These are phyloP conservation scores for Stenotaenia linearis DNA, from an alignment of 2,888 invertebrate species.

Conservation along the genomic window DNA sequence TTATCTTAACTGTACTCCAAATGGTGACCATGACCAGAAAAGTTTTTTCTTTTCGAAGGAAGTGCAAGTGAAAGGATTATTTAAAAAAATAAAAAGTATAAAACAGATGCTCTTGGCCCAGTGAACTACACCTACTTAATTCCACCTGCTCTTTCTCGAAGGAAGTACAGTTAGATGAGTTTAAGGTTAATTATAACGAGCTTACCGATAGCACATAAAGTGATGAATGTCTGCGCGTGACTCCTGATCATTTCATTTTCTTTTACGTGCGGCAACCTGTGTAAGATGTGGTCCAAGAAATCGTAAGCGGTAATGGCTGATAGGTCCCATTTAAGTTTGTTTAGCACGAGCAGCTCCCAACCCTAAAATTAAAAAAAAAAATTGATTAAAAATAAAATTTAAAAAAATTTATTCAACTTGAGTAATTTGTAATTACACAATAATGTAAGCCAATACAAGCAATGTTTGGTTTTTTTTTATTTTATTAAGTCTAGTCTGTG, in stretches of 20 bases:
- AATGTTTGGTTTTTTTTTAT: background rate
- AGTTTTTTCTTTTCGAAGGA: background rate
- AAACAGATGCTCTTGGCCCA: background rate
- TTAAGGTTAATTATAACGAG: conserved; percentile 36
- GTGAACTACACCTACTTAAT: background rate
- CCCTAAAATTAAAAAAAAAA: conserved; percentile 54
- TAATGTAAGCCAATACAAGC: background rate
- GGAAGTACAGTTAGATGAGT: conserved; percentile 33
- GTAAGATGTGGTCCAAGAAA: conserved; percentile 72
- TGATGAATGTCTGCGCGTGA: conserved; percentile 69
- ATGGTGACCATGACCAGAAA: conserved; percentile 18
- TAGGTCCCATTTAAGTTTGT: conserved; percentile 72
- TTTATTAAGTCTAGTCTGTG: conserved; percentile 14
- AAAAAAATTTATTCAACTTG: background rate
- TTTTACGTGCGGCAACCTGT: conserved; percentile 57
- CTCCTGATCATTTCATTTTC: conserved; percentile 59
- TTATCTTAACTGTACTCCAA: background rate
- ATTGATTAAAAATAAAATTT: background rate
- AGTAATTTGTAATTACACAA: background rate
- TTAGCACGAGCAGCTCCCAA: conserved; percentile 72
- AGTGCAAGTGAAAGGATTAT: conserved; percentile 13
- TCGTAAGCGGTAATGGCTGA: conserved; percentile 73
- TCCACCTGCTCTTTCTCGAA: conserved; percentile 32
- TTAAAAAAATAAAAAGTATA: background rate
- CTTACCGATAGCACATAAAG: conserved; percentile 73